Base-by-base conservation (phyloP, 2,797 vertebrate genomes). In the Sebastes miniatus region DNA sequence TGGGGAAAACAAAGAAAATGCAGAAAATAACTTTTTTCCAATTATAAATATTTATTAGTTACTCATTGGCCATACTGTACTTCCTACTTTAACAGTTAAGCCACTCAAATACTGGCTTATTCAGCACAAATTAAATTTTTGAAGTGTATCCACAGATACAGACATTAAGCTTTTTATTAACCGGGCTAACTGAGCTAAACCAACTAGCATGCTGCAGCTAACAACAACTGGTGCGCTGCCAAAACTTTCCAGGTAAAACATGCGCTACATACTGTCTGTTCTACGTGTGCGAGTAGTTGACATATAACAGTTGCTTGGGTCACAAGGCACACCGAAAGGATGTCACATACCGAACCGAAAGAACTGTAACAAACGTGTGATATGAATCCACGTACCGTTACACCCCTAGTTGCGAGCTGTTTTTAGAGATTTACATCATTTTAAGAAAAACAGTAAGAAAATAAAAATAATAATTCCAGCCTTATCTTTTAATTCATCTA, bases 31-130 rank as follows among this genome's bases (percentile, higher is more conserved):
- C 43, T 18, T 8, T 50, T 50, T 20, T 50, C 3, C 7, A 50
- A 50, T 50, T 0, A 18, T 50, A 18, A 50, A 50, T 0, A 50
- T 50, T 20, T 50, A 20, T 0, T 0, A 50, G 16, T 2, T 50
- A 0, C 1, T 50, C 43, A 8, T 50, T 50, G 16, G 43, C 43
- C 43, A 50, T 50, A 20, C 43, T n/a, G 18, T 8, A 50, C 43
- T 52, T n/a, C 50, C 8, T n/a, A 52, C 8, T n/a, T 52, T n/a
- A 52, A 5, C 50, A 52, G 20, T n/a, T n/a, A 52, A 5, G 20
- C 16, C 16, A 20, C 43, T 50, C 3, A 50, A 50, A 52, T n/a
- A 52, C 50, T n/a, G 0, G 0, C 1, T 0, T 52, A 20, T 52
- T 52, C 20, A n/a, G 43, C 43, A 50, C 43, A 50, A 50, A 50